Evolutionary conservation across 2,113 vertebrate genomes (phyloP), one percentile per base, ranked within the genome.

Genomic region (Entosphenus tridentatus): DNA sequence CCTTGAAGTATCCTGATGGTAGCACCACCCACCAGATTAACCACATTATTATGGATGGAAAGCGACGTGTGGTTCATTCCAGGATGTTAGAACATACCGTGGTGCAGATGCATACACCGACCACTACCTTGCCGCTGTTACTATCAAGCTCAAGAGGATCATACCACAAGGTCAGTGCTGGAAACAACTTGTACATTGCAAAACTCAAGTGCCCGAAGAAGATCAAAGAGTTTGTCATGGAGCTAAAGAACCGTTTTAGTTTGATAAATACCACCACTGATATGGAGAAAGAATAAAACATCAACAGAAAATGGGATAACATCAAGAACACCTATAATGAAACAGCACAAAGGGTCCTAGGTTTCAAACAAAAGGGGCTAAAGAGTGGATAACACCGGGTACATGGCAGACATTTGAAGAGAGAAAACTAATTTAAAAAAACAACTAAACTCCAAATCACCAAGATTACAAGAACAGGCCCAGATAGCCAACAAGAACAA

Each of bases 21-120:
- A 70, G 57, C 17, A 68, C 17, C n/a, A 9, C 13, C 17, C 57
- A 70, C 69, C 69, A 70, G 13, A 59, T 67, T 55, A n/a, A 59
- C 57, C 11, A 70, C 57, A 67, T 70, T 55, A 70, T 70, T 10
- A 70, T 58, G 21, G 39, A 59, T 21, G 12, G 18, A n/a, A n/a
- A 62, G 3, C 54, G 68, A 21, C 21, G 18, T 11, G 57, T 12
- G 65, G 8, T 14, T 69, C 9, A 13, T 9, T 70, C 3, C 57
- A 58, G 65, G 57, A 70, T 67, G n/a, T 18, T 56, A 57, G 69
- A 56, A 39, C 62, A 21, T 11, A 65, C 62, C 62, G 10, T 65
- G 62, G 10, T 65, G 62, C 62, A 16, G 62, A 65, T 65, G 62
- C 62, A 10, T 16, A 10, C 62, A 65, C n/a, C 21, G 62, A 65